A percentile compares a stretch with the other conserved stretches of the same genome.
Evolutionary conservation across 92 coral and sea anemone genomes (phyloP).

Genomic region (Epizoanthus fatuus): DNA sequence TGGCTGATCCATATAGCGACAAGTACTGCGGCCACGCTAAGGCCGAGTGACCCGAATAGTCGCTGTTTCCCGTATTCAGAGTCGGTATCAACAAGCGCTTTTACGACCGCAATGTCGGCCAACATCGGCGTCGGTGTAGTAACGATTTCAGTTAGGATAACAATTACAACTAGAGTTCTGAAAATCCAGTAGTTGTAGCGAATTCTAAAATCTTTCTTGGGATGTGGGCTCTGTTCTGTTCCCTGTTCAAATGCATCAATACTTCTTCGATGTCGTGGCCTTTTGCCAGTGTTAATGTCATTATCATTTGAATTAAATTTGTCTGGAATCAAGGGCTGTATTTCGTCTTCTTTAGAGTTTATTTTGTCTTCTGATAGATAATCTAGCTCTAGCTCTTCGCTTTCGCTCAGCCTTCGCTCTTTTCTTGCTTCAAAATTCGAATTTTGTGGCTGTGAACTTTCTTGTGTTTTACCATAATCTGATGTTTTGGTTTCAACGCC

Average conservation of each 20-base stretch:
- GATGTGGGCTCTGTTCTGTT: conserved; percentile 66
- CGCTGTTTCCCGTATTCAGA: conserved; percentile 88
- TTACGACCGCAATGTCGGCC: conserved; percentile 87
- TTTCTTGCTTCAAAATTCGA: neutral
- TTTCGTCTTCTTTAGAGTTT: neutral
- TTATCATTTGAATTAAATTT: conserved; percentile 4
- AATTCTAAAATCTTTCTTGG: conserved; percentile 75
- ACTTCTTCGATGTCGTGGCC: conserved; percentile 13
- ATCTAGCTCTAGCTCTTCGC: neutral
- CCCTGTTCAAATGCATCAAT: conserved; percentile 38
- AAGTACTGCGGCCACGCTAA: conserved; percentile 76
- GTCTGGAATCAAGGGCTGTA: neutral
- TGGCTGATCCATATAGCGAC: conserved; percentile 83
- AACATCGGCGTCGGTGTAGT: conserved; percentile 94
- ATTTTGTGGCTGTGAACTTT: neutral
- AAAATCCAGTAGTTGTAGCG: conserved; percentile 83
- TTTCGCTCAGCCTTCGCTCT: neutral
- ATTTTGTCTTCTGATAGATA: neutral
- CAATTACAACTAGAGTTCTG: conserved; percentile 75
- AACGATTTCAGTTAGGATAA: conserved; percentile 86
- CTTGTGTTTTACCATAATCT: neutral
- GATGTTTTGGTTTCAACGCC: conserved; percentile 1
- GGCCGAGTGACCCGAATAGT: conserved; percentile 84
- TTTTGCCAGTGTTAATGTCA: neutral
- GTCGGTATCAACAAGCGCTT: conserved; percentile 80